Evolutionary conservation across 2,888 invertebrate species (phyloP).

Genomic region (Epistrophella euchroma): DNA sequence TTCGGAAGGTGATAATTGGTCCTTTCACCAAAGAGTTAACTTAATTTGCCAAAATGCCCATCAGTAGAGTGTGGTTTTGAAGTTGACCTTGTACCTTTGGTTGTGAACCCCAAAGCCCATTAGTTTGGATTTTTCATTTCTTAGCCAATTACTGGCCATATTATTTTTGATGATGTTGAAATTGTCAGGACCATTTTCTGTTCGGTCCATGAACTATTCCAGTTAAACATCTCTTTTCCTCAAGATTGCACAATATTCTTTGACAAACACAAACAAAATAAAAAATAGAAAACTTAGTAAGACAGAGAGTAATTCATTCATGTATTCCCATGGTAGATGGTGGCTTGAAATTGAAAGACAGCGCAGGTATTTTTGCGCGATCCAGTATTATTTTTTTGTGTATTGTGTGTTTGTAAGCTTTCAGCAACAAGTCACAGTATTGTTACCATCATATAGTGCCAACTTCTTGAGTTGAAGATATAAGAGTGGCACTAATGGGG

Average conservation of each 20-base stretch:
- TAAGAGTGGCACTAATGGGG: constrained; percentile 65
- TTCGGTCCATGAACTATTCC: constrained; percentile 40
- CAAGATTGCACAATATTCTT: constrained; percentile 41
- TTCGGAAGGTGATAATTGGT: constrained; percentile 66
- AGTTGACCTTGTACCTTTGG: constrained; percentile 62
- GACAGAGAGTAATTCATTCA: constrained; percentile 63
- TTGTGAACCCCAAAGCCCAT: constrained; percentile 28
- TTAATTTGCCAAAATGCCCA: constrained; percentile 13
- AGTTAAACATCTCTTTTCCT: constrained; percentile 58
- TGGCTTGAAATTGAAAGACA: constrained; percentile 42
- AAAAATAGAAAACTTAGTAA: constrained; percentile 8
- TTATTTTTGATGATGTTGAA: not conserved
- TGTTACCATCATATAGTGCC: not conserved
- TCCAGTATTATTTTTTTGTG: not conserved
- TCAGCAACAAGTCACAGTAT: constrained; percentile 14
- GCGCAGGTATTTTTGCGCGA: constrained; percentile 49
- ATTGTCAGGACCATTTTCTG: constrained; percentile 21
- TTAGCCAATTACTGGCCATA: constrained; percentile 33
- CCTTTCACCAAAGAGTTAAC: constrained; percentile 58
- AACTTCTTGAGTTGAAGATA: constrained; percentile 40
- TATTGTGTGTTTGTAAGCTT: not conserved
- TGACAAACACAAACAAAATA: constrained; percentile 19
- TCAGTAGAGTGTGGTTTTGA: constrained; percentile 1
- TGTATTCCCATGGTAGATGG: constrained; percentile 65
- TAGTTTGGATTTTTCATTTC: constrained; percentile 13